Evolutionary conservation across 2,113 vertebrate species (phyloP), one percentile per base, ranked within the genome.

Genomic region (Coreoperca whiteheadi): DNA sequence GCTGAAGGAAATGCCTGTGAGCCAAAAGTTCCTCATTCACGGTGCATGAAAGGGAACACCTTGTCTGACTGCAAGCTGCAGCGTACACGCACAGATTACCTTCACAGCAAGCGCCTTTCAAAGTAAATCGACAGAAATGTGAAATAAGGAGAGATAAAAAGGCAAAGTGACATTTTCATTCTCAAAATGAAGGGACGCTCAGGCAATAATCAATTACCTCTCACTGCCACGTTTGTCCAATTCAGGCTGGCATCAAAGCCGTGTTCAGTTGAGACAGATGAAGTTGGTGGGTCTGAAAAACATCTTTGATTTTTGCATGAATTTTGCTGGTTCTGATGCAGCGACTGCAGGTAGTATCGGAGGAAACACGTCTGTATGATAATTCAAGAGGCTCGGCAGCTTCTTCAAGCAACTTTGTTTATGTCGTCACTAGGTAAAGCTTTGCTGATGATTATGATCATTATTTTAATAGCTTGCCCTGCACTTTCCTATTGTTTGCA

Each of bases 31-130:
- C 65, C 75, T 75, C 80, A 25, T 86, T 84, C 66, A 73, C 74
- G 2, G 65, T 11, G 18, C 46, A 89, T 90, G 87, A 90, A 88
- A 91, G 73, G 30, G 23, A 89, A 83, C 88, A 89, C 79, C 88
- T 87, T 79, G 79, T 79, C 87, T 86, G 77, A 71, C 83, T 66
- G 69, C 73, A 82, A 82, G 77, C 87, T 83, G 74, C 79, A 77
- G 72, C 10, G 2, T 23, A 30, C 77, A 32, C 12, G 0, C 16
- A 32, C 75, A 79, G 70, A 87, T 91, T 77, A 80, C 82, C 72
- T 81, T 73, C 69, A 69, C 71, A 84, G 71, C 72, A 60, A 28
- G 67, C 68, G 20, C 83, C 77, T 87, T 67, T 89, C 87, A 88
- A 63, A 87, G 82, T 23, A 48, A 79, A 84, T 83, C 48, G 46